Conservation (phyloP, 2,888 invertebrate genomes). For the Chironomus tentans region DNA sequence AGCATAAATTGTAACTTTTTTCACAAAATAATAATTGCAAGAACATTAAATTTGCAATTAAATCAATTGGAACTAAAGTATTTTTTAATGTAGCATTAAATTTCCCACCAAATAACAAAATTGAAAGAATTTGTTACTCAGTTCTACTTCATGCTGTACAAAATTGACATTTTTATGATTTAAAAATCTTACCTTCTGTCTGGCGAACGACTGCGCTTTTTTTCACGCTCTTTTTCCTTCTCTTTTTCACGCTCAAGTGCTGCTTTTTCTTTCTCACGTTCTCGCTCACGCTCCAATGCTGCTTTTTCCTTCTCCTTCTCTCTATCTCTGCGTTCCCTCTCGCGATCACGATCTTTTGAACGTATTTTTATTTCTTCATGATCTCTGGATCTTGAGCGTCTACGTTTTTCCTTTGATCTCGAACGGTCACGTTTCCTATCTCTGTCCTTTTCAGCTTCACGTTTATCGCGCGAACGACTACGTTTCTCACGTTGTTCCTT, state of each 20-base stretch:
- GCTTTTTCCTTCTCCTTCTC: conserved; percentile 29
- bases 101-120: conserved; percentile 14
- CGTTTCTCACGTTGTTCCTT: conserved; percentile 34
- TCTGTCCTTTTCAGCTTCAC: conserved; percentile 30
- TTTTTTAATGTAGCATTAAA: neutral
- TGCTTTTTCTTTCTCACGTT: too few species aligned
- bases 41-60: too few species aligned
- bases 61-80: neutral
- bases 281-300: too few species aligned
- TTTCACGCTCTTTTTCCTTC: conserved; percentile 30
- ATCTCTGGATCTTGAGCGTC: conserved; percentile 35
- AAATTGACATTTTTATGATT: neutral
- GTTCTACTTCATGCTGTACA: conserved; percentile 1
- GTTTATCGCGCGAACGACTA: conserved; percentile 33
- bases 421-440: conserved; percentile 30
- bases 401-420: neutral
- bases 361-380: conserved; percentile 37
- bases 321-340: conserved; percentile 29
- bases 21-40: too few species aligned
- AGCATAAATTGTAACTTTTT: too few species aligned
- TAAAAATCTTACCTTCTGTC: conserved; percentile 9
- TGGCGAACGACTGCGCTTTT: conserved; percentile 18
- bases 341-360: conserved; percentile 30
- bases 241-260: too few species aligned
- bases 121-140: conserved; percentile 6